Conservation (phyloP, 2,888 invertebrate species). For the Orchesellides sinensis region DNA sequence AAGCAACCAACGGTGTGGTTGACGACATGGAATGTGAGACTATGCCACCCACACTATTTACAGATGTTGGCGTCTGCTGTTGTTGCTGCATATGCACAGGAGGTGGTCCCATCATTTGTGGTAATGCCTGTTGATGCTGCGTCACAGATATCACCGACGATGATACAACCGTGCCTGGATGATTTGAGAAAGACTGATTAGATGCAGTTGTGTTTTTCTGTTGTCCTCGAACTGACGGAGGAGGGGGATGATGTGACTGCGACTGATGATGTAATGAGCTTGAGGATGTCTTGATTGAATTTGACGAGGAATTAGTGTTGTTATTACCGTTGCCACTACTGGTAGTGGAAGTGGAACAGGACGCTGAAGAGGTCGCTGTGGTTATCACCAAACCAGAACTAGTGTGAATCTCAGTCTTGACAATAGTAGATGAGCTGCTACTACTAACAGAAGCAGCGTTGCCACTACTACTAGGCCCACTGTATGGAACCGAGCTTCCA, state of each 20-base stretch:
- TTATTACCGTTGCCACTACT: background rate
- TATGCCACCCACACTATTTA: slow-evolving; percentile 49
- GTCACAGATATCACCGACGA: slow-evolving; percentile 59
- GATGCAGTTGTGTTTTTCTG: slow-evolving; percentile 7
- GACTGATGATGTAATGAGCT: slow-evolving; percentile 21
- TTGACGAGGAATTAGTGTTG: slow-evolving; percentile 1
- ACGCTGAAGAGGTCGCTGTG: slow-evolving; percentile 47
- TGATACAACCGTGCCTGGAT: slow-evolving; percentile 30
- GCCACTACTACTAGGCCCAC: background rate
- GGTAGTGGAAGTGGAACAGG: slow-evolving; percentile 40
- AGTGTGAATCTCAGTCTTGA: slow-evolving; percentile 67
- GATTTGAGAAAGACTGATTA: slow-evolving; percentile 63
- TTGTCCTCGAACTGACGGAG: slow-evolving; percentile 32
- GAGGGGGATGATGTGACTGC: slow-evolving; percentile 27
- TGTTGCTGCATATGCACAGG: slow-evolving; percentile 59
- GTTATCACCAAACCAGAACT: slow-evolving; percentile 64
- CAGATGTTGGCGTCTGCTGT: slow-evolving; percentile 41
- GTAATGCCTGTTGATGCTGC: slow-evolving; percentile 45
- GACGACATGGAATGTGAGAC: slow-evolving; percentile 67
- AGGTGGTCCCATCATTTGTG: slow-evolving; percentile 57
- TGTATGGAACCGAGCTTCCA: slow-evolving; percentile 41
- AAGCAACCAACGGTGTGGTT: slow-evolving; percentile 35
- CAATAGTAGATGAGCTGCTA: slow-evolving; percentile 51
- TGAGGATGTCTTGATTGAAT: slow-evolving; percentile 14
- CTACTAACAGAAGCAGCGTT: background rate